Evolutionary conservation across 2,113 vertebrate genomes (phyloP), one percentile per base, ranked within the genome.

Genomic region (Gulo gulo): DNA sequence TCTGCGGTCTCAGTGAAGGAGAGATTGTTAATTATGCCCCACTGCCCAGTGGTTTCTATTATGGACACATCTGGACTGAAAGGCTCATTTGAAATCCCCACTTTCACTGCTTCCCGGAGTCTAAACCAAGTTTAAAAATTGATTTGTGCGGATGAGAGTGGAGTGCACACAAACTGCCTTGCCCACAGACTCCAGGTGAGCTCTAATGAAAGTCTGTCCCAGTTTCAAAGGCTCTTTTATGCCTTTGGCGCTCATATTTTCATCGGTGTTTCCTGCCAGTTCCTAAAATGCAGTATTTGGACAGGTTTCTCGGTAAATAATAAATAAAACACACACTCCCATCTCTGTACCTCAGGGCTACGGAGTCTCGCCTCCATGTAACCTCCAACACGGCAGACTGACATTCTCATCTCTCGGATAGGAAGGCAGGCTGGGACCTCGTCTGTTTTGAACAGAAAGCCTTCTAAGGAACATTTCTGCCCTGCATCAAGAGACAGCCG

Each of bases 1-100:
- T 98, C 95, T 96, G 93, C 2, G 4, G 67, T 95, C 86, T 96
- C 88, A 52, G 97, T 8, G 91, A 97, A 95, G 94, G 95, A 88
- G 79, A 93, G 88, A 74, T 39, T 15, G 89, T 95, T 98, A 98
- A 98, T 98, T 97, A 98, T 80, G 88, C 95, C 86, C 91, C 39
- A 47, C 93, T 98, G 96, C 93, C 98, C 98, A 96, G 96, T 39
- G 86, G 97, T 96, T 97, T 95, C 91, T 95, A 97, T 97, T 87
- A 97, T 94, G 95, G 91, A 97, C 97, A 97, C 97, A 98, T 97
- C 97, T 98, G 97, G 95, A 89, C 74, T 57, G 73, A 96, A 69
- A 97, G 82, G 23, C 79, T 97, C 89, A 87, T 97, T 96, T 95
- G 95, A 98, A 97, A 96, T 84, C 91, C 69, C 85, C 91, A 82